Evolutionary conservation across 2,888 invertebrate species (phyloP).

Genomic region (Xylocampa areola): DNA sequence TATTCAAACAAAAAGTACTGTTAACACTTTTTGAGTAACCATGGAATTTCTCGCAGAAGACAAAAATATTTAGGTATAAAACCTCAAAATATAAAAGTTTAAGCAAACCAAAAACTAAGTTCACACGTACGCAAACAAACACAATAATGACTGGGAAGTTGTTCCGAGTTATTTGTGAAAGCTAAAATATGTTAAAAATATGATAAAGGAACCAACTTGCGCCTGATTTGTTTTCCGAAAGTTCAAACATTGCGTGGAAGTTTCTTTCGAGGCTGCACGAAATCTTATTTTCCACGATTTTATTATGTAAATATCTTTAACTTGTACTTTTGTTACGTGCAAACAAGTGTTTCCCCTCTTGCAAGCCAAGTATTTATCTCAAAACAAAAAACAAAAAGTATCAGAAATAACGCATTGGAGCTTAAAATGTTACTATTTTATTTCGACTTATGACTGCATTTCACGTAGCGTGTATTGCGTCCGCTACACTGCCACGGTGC

Average conservation of each 20-base stretch:
- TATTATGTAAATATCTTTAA: conserved; percentile 52
- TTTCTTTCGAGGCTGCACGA: conserved; percentile 34
- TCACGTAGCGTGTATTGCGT: conserved; percentile 15
- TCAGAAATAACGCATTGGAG: not conserved
- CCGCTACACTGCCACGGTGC: conserved; percentile 21
- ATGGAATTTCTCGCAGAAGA: not conserved
- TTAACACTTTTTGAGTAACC: not conserved
- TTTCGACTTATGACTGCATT: conserved; percentile 9
- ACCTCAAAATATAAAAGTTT: conserved; percentile 10
- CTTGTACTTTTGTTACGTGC: conserved; percentile 36
- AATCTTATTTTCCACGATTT: conserved; percentile 54
- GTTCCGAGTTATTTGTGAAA: conserved; percentile 42
- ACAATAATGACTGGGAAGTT: conserved; percentile 28
- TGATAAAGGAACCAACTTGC: conserved; percentile 39
- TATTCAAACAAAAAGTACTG: not conserved
- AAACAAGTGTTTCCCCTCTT: conserved; percentile 44
- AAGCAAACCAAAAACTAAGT: conserved; percentile 13
- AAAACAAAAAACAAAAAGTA: not conserved
- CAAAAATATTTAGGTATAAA: conserved; percentile 12
- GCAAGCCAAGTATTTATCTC: conserved; percentile 14
- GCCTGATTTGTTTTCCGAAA: conserved; percentile 52
- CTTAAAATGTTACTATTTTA: conserved; percentile 5
- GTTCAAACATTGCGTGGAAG: conserved; percentile 50
- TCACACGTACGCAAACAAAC: conserved; percentile 32
- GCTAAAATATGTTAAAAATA: conserved; percentile 54